Conservation (phyloP, 2,113 vertebrate genomes). For the Aspiorhynchus laticeps region DNA sequence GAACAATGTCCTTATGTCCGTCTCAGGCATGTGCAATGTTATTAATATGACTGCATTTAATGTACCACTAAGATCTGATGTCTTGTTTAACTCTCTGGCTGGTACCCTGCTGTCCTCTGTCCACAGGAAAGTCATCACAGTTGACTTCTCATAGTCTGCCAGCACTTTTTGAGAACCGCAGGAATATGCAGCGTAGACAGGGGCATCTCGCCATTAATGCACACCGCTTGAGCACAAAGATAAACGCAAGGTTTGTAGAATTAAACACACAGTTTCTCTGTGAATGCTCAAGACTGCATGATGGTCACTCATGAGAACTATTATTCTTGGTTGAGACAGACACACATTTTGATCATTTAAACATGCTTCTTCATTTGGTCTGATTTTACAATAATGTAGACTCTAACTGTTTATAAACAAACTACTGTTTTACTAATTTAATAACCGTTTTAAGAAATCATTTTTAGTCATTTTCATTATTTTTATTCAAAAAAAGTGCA, state of each 20-base stretch:
- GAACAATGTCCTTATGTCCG: slow-evolving; percentile 87
- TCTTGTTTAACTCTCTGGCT: background rate
- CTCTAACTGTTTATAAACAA: too few relatives aligned
- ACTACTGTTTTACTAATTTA: too few relatives aligned
- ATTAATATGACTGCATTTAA: background rate
- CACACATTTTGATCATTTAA: background rate
- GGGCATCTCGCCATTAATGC: slow-evolving; percentile 60
- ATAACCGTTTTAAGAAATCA: too few relatives aligned
- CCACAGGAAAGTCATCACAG: slow-evolving; percentile 64
- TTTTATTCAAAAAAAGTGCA: too few relatives aligned
- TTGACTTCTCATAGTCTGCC: slow-evolving; percentile 60
- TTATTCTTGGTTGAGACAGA: background rate
- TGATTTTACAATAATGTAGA: too few relatives aligned
- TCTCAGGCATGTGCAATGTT: slow-evolving; percentile 81
- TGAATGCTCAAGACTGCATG: background rate
- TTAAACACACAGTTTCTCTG: background rate
- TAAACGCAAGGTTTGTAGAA: slow-evolving; percentile 51
- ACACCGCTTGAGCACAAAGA: slow-evolving; percentile 59
- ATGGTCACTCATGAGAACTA: background rate
- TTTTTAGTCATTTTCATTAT: too few relatives aligned
- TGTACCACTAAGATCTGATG: background rate
- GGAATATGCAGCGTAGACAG: slow-evolving; percentile 57
- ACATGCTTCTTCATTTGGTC: too few relatives aligned
- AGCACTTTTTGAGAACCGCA: slow-evolving; percentile 58
- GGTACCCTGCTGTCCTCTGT: background rate